A percentile compares a stretch with the other conserved stretches of the same genome.
Evolutionary conservation across 2,888 invertebrate species (phyloP).

Genomic region (Acleris emargana): DNA sequence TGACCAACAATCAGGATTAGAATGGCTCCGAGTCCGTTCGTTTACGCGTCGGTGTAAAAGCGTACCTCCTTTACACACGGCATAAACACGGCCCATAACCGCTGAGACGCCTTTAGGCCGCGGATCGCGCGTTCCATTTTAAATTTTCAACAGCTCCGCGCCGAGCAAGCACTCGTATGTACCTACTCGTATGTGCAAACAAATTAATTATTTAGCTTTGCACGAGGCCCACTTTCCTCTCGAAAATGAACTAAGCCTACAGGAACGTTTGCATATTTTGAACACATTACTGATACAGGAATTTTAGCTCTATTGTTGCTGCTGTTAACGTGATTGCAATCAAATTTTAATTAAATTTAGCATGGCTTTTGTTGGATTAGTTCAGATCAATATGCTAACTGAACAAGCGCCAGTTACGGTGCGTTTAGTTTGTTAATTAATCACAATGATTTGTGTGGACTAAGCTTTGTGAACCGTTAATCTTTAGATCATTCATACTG

Average conservation of each 20-base stretch:
- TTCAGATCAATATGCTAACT: slow-evolving; percentile 23
- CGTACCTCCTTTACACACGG: slow-evolving; percentile 41
- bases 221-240: slow-evolving; percentile 46
- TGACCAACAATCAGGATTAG: no score
- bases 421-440: slow-evolving; percentile 12
- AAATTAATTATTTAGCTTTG: slow-evolving; percentile 70
- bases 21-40: neutral
- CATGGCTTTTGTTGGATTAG: neutral
- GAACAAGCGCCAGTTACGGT: slow-evolving; percentile 15
- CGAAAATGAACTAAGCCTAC: slow-evolving; percentile 54
- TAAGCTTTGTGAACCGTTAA: neutral
- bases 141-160: slow-evolving; percentile 64
- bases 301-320: slow-evolving; percentile 8
- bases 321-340: slow-evolving; percentile 5
- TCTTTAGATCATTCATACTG: slow-evolving; percentile 2
- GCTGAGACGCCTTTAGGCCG: slow-evolving; percentile 51
- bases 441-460: slow-evolving; percentile 1
- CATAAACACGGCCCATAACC: slow-evolving; percentile 53
- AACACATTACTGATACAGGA: slow-evolving; percentile 22
- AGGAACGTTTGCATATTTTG: slow-evolving; percentile 52
- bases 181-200: slow-evolving; percentile 65
- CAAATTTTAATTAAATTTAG: neutral
- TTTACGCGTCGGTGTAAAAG: slow-evolving; percentile 24
- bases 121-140: slow-evolving; percentile 55
- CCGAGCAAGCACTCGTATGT: slow-evolving; percentile 49